Conservation (phyloP, 2,113 vertebrate genomes). For the Erythrocebus patas region DNA sequence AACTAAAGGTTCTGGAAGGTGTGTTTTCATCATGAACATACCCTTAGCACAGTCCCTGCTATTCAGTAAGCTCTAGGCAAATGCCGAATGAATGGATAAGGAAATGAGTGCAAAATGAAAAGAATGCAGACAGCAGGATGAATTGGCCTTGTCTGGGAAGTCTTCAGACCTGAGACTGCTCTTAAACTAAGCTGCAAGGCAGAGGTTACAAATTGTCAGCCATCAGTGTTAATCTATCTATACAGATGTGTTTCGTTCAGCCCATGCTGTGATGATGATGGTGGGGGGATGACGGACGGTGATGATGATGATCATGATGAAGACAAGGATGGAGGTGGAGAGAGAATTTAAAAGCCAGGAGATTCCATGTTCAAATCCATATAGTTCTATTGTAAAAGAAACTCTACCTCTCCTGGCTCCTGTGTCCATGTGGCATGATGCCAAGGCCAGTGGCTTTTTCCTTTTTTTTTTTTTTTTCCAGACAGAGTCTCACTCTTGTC, state of each 20-base stretch:
- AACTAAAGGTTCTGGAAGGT: background rate
- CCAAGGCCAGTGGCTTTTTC: too few relatives aligned
- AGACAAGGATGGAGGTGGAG: background rate
- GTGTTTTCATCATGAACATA: background rate
- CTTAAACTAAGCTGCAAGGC: background rate
- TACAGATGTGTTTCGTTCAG: background rate
- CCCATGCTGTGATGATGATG: rapidly evolving
- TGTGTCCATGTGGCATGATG: rapidly evolving
- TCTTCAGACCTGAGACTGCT: background rate
- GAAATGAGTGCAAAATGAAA: background rate
- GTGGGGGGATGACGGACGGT: rapidly evolving
- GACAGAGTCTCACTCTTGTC: too few relatives aligned
- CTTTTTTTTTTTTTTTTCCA: too few relatives aligned
- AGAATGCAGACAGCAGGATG: background rate
- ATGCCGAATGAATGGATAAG: background rate
- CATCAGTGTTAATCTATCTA: background rate
- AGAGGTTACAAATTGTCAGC: background rate
- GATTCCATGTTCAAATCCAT: background rate
- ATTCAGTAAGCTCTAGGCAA: background rate
- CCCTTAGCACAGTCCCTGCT: too few relatives aligned
- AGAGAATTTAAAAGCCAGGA: background rate
- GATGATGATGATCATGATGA: background rate
- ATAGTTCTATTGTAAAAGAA: background rate
- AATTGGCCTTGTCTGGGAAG: background rate
- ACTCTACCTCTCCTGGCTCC: background rate